Evolutionary conservation across 2,797 vertebrate genomes (phyloP), one percentile per base, ranked within the genome.

Genomic region (Bothrops alternatus): DNA sequence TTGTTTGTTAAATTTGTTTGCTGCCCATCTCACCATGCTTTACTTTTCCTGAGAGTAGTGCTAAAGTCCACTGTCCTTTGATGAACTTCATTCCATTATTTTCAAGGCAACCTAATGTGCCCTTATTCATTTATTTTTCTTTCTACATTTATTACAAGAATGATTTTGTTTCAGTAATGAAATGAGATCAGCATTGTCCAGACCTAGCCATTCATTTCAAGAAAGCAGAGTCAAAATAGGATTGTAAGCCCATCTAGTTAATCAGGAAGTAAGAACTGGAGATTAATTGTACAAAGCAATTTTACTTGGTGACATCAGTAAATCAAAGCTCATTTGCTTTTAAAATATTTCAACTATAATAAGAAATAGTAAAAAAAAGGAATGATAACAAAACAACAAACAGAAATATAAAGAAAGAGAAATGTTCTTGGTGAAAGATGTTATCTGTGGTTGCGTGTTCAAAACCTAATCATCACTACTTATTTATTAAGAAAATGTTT

Each of bases 201-300:
- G 98, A 97, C 0, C 97, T 3, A 55, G 6, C 10, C 97, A 65
- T 98, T 95, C 2, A 98, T 98, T 97, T 82, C 4, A 91, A 65
- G 50, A 2, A 53, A 78, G 55, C 16, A 5, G 53, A 42, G 56
- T 12, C n/a, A 32, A 37, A 53, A 32, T 32, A 37, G 28, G 20
- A 14, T 20, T 25, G 18, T 53, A 86, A 63, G 90, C 47, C 55
- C 6, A 1, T 37, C 78, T 5, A 18, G 69, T 73, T 90, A 42
- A 69, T 90, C 63, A 56, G 20, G 1, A 50, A 88, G 8, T 16
- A 55, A 1, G 18, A 53, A 53, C 20, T 16, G n/a, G 32, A 20
- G 69, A 37, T 86, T 63, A 32, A 28, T 61, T 85, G 90, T 91
- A 86, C 18, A n/a, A 61, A 37, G 13, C 55, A 8, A 32, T 63